Evolutionary conservation across 2,113 vertebrate species (phyloP).

Genomic region (Solenodon paradoxus): DNA sequence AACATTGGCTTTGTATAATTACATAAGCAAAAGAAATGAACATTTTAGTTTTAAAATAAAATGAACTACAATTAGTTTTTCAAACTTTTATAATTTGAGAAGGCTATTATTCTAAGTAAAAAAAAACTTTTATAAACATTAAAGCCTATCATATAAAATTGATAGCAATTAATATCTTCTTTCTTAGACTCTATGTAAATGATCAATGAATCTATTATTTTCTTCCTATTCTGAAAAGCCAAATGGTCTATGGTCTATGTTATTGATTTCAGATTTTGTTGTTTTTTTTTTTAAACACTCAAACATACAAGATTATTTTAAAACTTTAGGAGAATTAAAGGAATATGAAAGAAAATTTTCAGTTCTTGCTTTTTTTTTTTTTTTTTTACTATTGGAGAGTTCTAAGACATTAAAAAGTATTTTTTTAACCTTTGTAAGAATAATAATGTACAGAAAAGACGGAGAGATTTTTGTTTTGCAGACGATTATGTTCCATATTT

Average conservation of each 20-base stretch:
- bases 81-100: background rate
- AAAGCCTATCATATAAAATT: conserved; percentile 2
- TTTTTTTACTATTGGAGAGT: background rate
- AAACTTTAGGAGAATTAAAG: background rate
- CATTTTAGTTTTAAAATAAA: conserved; percentile 31
- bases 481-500: background rate
- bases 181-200: conserved; percentile 1
- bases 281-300: background rate
- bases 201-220: background rate
- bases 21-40: background rate
- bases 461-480: background rate
- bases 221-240: background rate
- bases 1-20: background rate
- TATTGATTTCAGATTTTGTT: conserved; percentile 6
- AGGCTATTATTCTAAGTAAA: conserved; percentile 26
- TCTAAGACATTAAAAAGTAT: background rate
- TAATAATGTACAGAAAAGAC: background rate
- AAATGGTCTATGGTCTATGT: background rate
- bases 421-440: conserved; percentile 1
- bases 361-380: background rate
- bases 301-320: conserved; percentile 7
- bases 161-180: background rate
- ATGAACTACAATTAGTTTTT: background rate
- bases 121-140: conserved; percentile 4
- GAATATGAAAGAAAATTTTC: background rate